Evolutionary conservation across 2,797 vertebrate genomes (phyloP).

Genomic region (Telmatherina bonti): DNA sequence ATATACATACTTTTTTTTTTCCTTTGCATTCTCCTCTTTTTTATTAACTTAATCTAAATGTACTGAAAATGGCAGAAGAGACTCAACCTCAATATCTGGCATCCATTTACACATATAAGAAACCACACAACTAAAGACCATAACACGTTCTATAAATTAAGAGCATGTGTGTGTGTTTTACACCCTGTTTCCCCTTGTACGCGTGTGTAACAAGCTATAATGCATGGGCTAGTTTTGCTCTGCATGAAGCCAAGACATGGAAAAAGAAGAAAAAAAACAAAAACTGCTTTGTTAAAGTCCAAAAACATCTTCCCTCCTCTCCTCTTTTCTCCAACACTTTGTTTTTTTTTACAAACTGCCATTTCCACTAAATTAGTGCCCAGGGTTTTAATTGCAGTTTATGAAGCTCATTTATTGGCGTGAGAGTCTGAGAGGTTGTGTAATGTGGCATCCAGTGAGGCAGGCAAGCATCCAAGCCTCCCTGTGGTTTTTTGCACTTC

Average conservation of each 20-base stretch:
- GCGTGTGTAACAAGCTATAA: conserved; percentile 43
- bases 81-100: background rate
- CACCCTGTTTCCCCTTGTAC: conserved; percentile 6
- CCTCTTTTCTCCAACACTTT: conserved; percentile 59
- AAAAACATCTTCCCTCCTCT: conserved; percentile 45
- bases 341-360: conserved; percentile 82
- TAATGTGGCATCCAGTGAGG: conserved; percentile 76
- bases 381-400: conserved; percentile 88
- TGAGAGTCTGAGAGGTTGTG: conserved; percentile 77
- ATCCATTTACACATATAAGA: background rate
- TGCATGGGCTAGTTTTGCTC: conserved; percentile 52
- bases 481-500: conserved; percentile 78
- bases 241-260: conserved; percentile 52
- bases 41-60: background rate
- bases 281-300: conserved; percentile 25
- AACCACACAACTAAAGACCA: background rate
- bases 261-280: conserved; percentile 14
- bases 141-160: background rate
- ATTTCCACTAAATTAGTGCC: conserved; percentile 89
- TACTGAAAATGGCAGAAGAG: background rate
- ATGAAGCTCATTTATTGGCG: conserved; percentile 83
- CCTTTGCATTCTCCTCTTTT: background rate
- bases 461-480: conserved; percentile 72
- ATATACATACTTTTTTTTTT: background rate
- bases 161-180: background rate